These are phyloP conservation scores for Oncorhynchus gorbuscha DNA, from an alignment of 2,113 vertebrate species.

Conservation along the genomic window DNA sequence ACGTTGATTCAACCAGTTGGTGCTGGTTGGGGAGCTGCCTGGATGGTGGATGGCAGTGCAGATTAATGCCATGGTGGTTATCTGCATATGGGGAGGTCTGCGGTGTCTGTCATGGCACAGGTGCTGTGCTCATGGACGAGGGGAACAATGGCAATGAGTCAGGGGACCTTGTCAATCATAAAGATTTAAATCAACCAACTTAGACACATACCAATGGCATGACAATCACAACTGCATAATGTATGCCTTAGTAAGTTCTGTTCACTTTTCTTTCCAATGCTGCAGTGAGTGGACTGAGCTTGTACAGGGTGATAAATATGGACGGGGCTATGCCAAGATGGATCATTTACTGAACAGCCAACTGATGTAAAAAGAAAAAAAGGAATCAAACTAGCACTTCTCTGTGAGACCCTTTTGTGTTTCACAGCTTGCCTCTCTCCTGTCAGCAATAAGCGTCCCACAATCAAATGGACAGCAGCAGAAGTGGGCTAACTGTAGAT, in stretches of 20 bases:
- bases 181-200: slow-evolving; percentile 51
- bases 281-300: too few species aligned
- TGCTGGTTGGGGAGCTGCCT: neutral
- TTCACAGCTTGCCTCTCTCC: slow-evolving; percentile 23
- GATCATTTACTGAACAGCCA: neutral
- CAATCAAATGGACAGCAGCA: slow-evolving; percentile 24
- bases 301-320: neutral
- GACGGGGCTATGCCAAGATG: too few species aligned
- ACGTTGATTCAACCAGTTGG: too few species aligned
- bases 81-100: slow-evolving; percentile 29
- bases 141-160: slow-evolving; percentile 37
- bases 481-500: slow-evolving; percentile 40
- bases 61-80: slow-evolving; percentile 41
- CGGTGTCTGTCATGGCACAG: neutral
- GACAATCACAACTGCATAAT: slow-evolving; percentile 19
- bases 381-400: neutral
- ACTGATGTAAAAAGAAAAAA: neutral
- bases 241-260: neutral
- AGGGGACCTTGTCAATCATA: slow-evolving; percentile 47
- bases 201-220: slow-evolving; percentile 29
- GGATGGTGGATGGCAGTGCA: slow-evolving; percentile 18
- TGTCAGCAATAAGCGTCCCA: slow-evolving; percentile 12
- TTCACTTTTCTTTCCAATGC: slow-evolving; percentile 10
- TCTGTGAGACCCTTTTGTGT: neutral
- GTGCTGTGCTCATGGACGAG: slow-evolving; percentile 19